Base-by-base conservation (phyloP, 1,140 invertebrate species). In the Drosophila ficusphila region DNA sequence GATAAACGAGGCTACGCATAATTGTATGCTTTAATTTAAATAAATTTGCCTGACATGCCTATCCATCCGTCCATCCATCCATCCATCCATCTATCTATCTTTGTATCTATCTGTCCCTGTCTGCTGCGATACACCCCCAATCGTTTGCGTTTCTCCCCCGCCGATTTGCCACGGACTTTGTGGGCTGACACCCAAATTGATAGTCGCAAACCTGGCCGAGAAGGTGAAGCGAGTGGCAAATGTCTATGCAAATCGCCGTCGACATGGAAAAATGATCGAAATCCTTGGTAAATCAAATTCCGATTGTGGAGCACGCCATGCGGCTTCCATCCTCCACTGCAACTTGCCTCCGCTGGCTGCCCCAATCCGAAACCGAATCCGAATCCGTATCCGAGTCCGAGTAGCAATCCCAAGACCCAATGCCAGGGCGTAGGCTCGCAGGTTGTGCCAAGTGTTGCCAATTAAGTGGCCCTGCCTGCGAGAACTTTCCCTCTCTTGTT, bases 231-330 rank as follows among this genome's bases (percentile, higher is more conserved):
- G 53, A 9, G 34, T 12, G 36, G 62, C 42, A 61, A 49, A 65
- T 65, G 62, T 67, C 62, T 67, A 79, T 70, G 73, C 85, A 85
- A 89, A 85, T 76, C 71, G 76, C 31, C 44, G 79, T 56, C 39
- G 75, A 78, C 79, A 65, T 78, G 56, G 36, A 72, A 79, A 68
- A 86, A 81, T 88, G 77, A 88, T 88, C 69, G 69, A 88, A 88
- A 88, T 82, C 82, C 82, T 88, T 88, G 82, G 67, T 62, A 88
- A 88, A 88, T 88, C 82, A 82, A 88, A 88, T 76, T 76, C 48
- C 73, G 77, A 88, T 88, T 78, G 77, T 64, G 65, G 73, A 75
- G 83, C 69, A 70, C 69, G 82, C 61, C 81, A 81, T 79, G 76
- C 61, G 53, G 62, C 44, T 39, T 48, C 42, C 41, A 52, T 57